phyloP scores from a whole-genome alignment of 2,797 vertebrate genomes.

The Falco biarmicus region DNA sequence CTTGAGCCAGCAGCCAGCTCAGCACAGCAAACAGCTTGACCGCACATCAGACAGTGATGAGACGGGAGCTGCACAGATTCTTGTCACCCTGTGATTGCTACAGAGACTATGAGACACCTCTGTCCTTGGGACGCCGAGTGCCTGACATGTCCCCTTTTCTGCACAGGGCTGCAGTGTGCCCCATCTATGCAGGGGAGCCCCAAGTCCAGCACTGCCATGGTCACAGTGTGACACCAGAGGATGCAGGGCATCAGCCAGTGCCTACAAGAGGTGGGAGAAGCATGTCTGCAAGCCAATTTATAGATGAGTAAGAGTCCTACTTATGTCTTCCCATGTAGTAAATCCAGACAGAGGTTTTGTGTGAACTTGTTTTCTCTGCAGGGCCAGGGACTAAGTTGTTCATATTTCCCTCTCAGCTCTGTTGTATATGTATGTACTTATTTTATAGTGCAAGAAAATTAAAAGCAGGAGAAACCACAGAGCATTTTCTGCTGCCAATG shows the following conservation, averaged over 20 bases:
- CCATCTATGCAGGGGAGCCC: background rate
- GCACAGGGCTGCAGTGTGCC: background rate
- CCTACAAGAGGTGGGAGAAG: background rate
- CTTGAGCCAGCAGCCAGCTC: background rate
- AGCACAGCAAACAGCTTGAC: background rate
- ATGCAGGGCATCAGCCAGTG: background rate
- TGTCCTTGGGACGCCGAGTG: background rate
- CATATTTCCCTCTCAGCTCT: background rate
- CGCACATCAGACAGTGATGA: background rate
- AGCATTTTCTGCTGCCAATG: background rate
- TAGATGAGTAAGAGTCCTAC: background rate
- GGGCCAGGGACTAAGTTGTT: background rate
- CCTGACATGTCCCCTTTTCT: background rate
- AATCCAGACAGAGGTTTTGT: background rate
- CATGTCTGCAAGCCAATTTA: background rate
- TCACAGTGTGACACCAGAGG: background rate
- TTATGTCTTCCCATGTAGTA: background rate
- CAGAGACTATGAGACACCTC: background rate
- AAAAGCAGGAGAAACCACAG: constrained; percentile 5
- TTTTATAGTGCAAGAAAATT: background rate
- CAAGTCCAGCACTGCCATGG: rapidly evolving
- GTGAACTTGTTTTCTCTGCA: background rate
- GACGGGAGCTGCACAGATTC: background rate
- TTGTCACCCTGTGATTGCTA: background rate
- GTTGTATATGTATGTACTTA: background rate